These are phyloP conservation scores for Acronicta leporina DNA, from an alignment of 2,888 invertebrate species.

Conservation along the genomic window DNA sequence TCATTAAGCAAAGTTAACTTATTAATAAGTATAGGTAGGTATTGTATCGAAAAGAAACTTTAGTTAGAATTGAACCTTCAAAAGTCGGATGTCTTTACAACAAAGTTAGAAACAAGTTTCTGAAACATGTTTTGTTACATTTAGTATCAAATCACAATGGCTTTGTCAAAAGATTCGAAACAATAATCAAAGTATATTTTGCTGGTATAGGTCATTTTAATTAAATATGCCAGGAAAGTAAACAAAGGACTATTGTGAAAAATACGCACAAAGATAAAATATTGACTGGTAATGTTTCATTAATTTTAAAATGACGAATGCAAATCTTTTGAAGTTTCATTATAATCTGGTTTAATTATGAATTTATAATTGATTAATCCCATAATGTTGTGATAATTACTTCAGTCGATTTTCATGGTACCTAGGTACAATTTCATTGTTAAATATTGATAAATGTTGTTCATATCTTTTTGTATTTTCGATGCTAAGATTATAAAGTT, in stretches of 20 bases:
- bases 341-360: no score
- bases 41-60: conserved; percentile 13
- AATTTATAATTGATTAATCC: no score
- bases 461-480: no score
- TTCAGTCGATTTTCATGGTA: no score
- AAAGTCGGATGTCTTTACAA: conserved; percentile 14
- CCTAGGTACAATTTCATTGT: no score
- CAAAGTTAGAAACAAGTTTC: conserved; percentile 31
- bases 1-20: conserved; percentile 28
- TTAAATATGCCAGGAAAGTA: not conserved
- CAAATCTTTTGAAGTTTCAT: not conserved
- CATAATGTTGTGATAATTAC: no score
- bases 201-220: not conserved
- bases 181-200: conserved; percentile 6
- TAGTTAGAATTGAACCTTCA: conserved; percentile 9
- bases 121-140: conserved; percentile 29
- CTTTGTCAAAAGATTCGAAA: conserved; percentile 4
- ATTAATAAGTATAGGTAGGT: conserved; percentile 14
- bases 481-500: no score
- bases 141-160: conserved; percentile 18
- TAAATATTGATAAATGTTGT: no score
- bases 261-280: not conserved
- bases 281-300: no score
- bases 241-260: not conserved
- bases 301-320: not conserved